Base-by-base conservation (phyloP, 1,140 invertebrate genomes). In the Eumeta japonica region DNA sequence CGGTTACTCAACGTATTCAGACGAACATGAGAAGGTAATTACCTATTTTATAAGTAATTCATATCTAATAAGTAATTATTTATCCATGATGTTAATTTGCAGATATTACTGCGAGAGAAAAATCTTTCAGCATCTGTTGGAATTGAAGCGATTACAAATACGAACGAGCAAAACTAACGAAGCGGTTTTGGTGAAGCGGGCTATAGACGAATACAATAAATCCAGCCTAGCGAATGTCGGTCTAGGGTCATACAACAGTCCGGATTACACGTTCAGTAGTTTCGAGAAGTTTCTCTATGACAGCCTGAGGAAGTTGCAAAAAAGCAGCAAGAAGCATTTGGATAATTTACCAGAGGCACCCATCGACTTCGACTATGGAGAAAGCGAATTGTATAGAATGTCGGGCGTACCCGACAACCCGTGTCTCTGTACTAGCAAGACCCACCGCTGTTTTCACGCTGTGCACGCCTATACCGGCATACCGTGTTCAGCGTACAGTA, bases 261-360 rank as follows among this genome's bases (percentile, higher is more conserved):
- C 82, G 32, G 82, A 84, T 37, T 88, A 79, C 52, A 87, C 87
- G 1, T 94, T 88, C 58, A 88, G 89, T 53, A 84, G 85, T 52
- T 96, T 95, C 55, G 94, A 97, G 75, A 83, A 87, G 50, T 97
- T 94, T 68, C 75, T 97, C 0, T 96, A 96, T 59, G 91, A 92
- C 46, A 89, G 89, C 54, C 71, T 93, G 4, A 80, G 89, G 50
- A 83, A 86, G 45, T 60, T 92, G 17, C 90, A 92, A 57, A 84
- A 80, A 49, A 81, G 78, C 48, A 78, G 80, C 39, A 80, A 79
- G 55, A 71, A 80, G 53, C 71, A 86, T 62, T 59, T 86, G 36
- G 80, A 80, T 43, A 83, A 81, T 43, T 55, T 86, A 15, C 83
- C 81, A 3, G 70, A 78, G 46, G 76, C 75, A 16, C 65, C 77